Conservation (phyloP, 2,113 vertebrate genomes). For the Rhinogobius similis region DNA sequence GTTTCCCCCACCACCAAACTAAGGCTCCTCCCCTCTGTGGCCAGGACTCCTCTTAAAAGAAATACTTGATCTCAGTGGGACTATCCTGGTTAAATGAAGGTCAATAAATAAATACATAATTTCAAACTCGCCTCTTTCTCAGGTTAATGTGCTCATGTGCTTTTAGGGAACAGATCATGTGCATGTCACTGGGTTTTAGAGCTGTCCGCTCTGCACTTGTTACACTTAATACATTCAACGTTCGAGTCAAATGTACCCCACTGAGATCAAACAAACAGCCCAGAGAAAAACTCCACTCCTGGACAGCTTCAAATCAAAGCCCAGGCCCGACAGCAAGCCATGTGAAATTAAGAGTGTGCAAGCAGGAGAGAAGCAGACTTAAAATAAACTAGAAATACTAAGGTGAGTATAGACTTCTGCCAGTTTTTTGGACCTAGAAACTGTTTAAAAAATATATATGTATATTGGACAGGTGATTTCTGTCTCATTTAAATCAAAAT, state of each 20-base stretch:
- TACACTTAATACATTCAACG: neutral
- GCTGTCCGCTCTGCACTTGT: neutral
- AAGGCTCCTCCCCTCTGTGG: too few relatives aligned
- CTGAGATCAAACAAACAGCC: conserved; percentile 5
- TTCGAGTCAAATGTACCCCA: neutral
- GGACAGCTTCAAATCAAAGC: conserved; percentile 6
- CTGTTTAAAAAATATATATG: too few relatives aligned
- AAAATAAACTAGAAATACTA: neutral
- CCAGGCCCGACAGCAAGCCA: neutral
- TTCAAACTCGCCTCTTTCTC: neutral
- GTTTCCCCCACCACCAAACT: too few relatives aligned
- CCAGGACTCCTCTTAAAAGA: too few relatives aligned
- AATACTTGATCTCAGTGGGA: too few relatives aligned
- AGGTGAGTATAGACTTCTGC: neutral
- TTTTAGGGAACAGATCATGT: neutral
- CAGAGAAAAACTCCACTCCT: neutral
- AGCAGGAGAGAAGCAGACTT: neutral
- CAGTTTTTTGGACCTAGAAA: neutral
- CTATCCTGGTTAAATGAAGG: too few relatives aligned
- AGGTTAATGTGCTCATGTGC: neutral
- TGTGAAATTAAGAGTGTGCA: conserved; percentile 1
- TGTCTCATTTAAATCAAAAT: neutral
- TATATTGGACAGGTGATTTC: neutral
- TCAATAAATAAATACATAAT: too few relatives aligned
- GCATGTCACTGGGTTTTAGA: neutral